phyloP scores from a whole-genome alignment of 2,113 vertebrate species.

The Cardinalis cardinalis region DNA sequence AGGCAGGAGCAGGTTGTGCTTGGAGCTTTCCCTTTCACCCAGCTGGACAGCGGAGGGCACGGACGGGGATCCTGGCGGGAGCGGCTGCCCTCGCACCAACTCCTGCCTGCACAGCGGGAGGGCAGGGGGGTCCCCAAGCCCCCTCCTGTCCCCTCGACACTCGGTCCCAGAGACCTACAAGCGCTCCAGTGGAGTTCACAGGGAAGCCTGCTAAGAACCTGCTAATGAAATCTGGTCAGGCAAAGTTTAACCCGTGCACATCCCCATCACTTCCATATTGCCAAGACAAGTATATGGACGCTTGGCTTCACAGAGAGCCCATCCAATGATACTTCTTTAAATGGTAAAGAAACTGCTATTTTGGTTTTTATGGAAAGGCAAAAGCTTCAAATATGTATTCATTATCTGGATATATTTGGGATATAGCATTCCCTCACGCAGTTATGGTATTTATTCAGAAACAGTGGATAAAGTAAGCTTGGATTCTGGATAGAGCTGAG shows the following conservation, averaged over 20 bases:
- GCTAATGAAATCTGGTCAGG: background rate
- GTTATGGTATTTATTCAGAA: background rate
- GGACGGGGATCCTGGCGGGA: background rate
- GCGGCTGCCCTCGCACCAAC: accelerated
- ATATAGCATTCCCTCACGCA: background rate
- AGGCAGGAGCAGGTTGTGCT: background rate
- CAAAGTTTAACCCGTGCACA: background rate
- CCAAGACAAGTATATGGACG: accelerated
- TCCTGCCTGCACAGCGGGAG: accelerated
- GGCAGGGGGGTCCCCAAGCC: background rate
- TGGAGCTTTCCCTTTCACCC: slow-evolving; percentile 30
- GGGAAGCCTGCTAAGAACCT: background rate
- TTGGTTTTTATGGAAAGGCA: background rate
- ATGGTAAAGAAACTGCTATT: background rate
- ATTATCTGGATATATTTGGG: background rate
- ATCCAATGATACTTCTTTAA: background rate
- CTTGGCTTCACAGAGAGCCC: background rate
- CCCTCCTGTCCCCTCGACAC: accelerated
- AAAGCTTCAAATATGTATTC: background rate
- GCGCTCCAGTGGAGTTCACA: background rate
- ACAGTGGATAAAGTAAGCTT: background rate
- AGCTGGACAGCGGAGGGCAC: background rate
- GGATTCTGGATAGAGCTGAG: background rate
- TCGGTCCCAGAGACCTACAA: background rate
- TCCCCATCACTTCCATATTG: background rate